Conservation (phyloP, 2,797 vertebrate species). For the Rhinichthys osculus region DNA sequence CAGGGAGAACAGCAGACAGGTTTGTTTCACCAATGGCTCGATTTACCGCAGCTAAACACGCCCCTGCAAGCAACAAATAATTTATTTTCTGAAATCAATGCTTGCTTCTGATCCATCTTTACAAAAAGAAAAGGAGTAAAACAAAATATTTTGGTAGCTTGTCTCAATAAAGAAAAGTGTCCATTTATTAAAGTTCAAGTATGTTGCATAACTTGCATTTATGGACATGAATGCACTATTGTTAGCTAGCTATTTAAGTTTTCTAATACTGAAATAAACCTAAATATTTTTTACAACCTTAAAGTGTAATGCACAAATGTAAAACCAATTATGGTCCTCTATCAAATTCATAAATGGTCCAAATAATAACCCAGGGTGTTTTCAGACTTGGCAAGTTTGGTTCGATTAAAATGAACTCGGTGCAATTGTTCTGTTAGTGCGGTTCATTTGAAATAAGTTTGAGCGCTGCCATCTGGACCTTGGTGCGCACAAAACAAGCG, state of each 20-base stretch:
- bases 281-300: background rate
- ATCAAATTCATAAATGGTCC: background rate
- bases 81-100: background rate
- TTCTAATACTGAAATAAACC: background rate
- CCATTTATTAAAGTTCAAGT: background rate
- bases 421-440: background rate
- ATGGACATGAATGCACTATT: background rate
- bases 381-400: background rate
- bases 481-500: background rate
- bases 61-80: constrained; percentile 71
- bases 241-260: background rate
- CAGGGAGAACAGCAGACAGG: constrained; percentile 84
- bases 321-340: background rate
- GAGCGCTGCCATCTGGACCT: background rate
- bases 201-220: background rate
- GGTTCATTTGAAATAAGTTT: background rate
- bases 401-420: background rate
- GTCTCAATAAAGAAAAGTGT: background rate
- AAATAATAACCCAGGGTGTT: background rate
- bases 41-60: constrained; percentile 85
- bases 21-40: constrained; percentile 80
- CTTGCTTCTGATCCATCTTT: background rate
- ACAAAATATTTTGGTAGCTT: background rate
- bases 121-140: background rate
- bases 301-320: background rate